Base-by-base conservation (phyloP, 1,140 invertebrate species). In the Euura lappo region DNA sequence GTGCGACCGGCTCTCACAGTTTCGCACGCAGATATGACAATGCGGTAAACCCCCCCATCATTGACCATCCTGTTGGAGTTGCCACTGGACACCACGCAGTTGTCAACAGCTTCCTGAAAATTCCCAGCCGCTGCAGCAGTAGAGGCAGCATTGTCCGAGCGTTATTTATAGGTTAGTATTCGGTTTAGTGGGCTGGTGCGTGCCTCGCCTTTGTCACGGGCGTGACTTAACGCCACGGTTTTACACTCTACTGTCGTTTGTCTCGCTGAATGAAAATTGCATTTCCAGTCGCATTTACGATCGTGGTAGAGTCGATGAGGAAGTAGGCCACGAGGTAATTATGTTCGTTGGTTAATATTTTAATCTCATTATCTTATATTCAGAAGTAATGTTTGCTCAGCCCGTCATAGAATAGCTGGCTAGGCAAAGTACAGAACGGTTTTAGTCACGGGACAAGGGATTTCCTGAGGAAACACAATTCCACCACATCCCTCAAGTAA, bases 51-150 rank as follows among this genome's bases (percentile, higher is more conserved):
- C 51, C 51, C n/a, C 28, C 51, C 13, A n/a, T 60, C 51, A 60
- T 60, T 60, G 51, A 60, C 51, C 51, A 60, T 60, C 51, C 51
- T 60, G 51, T 60, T 28, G 28, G 28, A 28, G 28, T 28, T n/a
- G 51, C 51, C 51, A 60, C 13, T 60, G 51, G 51, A 60, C 51
- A 60, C 51, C 51, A 28, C 28, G 5, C 51, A 60, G 51, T 60
- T 60, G 51, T 60, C 51, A 60, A 60, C 51, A 60, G 51, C 51
- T 60, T 60, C 51, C 51, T 60, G 51, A 60, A n/a, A 60, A 60
- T 60, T 11, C 8, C 51, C 51, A 60, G 51, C 3, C 51, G 51
- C 51, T 60, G 51, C 51, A 60, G 28, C 28, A 28, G 28, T 28
- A 28, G 28, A 28, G 28, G 28, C 51, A 6, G 51, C 13, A 60